Evolutionary conservation across 2,888 invertebrate species (phyloP).

Genomic region (Cacoxenus indagator): DNA sequence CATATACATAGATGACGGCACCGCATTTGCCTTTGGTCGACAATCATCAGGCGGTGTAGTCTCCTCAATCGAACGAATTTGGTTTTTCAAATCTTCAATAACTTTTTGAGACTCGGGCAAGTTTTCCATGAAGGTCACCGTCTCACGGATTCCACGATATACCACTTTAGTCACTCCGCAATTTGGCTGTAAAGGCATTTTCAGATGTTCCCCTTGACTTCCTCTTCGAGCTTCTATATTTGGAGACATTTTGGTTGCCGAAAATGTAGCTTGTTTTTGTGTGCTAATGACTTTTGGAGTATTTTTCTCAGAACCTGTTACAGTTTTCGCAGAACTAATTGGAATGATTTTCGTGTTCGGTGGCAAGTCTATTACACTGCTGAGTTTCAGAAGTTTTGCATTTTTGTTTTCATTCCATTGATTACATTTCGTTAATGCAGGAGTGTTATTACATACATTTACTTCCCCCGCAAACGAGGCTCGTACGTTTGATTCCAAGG

Average conservation of each 20-base stretch:
- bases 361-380: conserved; percentile 42
- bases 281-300: not conserved
- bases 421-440: not conserved
- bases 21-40: not conserved
- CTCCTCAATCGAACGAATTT: conserved; percentile 51
- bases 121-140: conserved; percentile 42
- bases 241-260: not conserved
- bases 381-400: conserved; percentile 12
- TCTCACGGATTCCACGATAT: too few relatives aligned
- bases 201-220: not conserved
- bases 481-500: conserved; percentile 7
- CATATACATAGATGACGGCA: not conserved
- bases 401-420: not conserved
- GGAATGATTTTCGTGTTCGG: conserved; percentile 44
- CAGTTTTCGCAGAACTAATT: not conserved
- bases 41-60: conserved; percentile 27
- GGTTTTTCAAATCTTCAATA: conserved; percentile 52
- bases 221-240: conserved; percentile 25
- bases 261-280: not conserved
- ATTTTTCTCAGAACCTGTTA: not conserved
- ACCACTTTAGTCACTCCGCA: conserved; percentile 34
- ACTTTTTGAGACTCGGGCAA: conserved; percentile 57
- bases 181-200: not conserved
- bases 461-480: not conserved
- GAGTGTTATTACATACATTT: not conserved